These are phyloP conservation scores for Cairina moschata DNA, from an alignment of 2,113 vertebrate species.

Conservation along the genomic window DNA sequence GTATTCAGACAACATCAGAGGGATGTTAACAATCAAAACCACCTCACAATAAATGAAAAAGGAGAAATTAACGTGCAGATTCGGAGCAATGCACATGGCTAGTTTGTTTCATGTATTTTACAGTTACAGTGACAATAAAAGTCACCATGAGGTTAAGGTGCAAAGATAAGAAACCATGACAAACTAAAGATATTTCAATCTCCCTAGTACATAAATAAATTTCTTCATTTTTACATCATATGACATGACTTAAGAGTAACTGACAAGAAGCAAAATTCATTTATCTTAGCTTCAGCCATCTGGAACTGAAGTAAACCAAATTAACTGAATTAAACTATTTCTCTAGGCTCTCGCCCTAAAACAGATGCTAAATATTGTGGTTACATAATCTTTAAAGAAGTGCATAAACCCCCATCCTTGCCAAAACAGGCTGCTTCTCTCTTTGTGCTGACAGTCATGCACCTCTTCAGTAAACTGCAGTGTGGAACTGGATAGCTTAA, in stretches of 20 bases:
- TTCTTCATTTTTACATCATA: not conserved
- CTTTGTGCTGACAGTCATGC: not conserved
- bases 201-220: not conserved
- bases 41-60: not conserved
- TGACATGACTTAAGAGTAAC: not conserved
- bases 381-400: not conserved
- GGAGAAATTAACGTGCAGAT: not conserved
- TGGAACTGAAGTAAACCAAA: slow-evolving; percentile 22
- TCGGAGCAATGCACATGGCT: not conserved
- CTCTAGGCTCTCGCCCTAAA: not conserved
- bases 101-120: not conserved
- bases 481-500: not conserved
- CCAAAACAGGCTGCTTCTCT: not conserved
- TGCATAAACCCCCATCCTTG: not conserved
- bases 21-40: not conserved
- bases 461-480: not conserved
- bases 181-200: not conserved
- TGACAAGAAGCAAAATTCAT: not conserved
- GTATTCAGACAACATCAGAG: not conserved
- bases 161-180: not conserved
- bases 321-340: slow-evolving; percentile 26
- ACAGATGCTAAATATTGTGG: not conserved
- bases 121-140: not conserved
- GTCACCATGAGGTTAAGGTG: not conserved
- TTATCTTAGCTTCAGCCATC: not conserved